Percentiles rank a stretch among this genome's conserved stretches.
These are phyloP conservation scores for Laodelphax striatellus DNA, from an alignment of 1,140 invertebrate genomes.

Conservation along the genomic window DNA sequence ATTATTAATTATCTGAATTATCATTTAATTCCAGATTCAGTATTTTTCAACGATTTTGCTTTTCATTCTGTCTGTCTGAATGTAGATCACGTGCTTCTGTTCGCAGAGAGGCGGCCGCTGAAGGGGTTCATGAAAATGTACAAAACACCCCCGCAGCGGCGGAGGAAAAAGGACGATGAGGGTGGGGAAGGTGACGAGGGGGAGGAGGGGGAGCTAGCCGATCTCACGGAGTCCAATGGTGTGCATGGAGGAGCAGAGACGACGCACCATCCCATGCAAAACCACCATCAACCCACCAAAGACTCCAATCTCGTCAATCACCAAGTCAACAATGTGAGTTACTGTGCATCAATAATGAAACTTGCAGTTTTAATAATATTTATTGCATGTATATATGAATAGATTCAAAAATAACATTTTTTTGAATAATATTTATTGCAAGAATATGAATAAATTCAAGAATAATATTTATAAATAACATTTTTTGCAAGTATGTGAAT, in stretches of 20 bases:
- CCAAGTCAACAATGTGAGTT: slow-evolving; percentile 18
- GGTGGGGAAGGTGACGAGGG: slow-evolving; percentile 21
- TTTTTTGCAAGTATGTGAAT: too few relatives aligned
- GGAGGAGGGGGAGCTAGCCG: slow-evolving; percentile 24
- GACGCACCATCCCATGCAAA: background rate
- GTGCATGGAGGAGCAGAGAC: slow-evolving; percentile 10
- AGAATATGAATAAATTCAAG: too few relatives aligned
- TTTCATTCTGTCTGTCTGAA: too few relatives aligned
- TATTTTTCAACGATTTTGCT: too few relatives aligned
- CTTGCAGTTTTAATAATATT: too few relatives aligned
- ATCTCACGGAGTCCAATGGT: slow-evolving; percentile 4
- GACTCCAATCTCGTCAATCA: slow-evolving; percentile 5
- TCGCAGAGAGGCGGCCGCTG: slow-evolving; percentile 37
- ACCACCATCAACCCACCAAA: slow-evolving; percentile 12
- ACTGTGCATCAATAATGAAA: background rate
- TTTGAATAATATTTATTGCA: too few relatives aligned
- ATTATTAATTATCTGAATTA: too few relatives aligned
- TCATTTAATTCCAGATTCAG: too few relatives aligned
- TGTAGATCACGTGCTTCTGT: slow-evolving; percentile 5
- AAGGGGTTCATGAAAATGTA: slow-evolving; percentile 41
- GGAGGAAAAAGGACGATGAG: slow-evolving; percentile 33
- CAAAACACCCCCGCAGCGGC: slow-evolving; percentile 40
- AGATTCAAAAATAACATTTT: too few relatives aligned
- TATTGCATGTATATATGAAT: too few relatives aligned
- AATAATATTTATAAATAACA: too few relatives aligned